Conservation (phyloP, 2,113 vertebrate species). For the Papio anubis region DNA sequence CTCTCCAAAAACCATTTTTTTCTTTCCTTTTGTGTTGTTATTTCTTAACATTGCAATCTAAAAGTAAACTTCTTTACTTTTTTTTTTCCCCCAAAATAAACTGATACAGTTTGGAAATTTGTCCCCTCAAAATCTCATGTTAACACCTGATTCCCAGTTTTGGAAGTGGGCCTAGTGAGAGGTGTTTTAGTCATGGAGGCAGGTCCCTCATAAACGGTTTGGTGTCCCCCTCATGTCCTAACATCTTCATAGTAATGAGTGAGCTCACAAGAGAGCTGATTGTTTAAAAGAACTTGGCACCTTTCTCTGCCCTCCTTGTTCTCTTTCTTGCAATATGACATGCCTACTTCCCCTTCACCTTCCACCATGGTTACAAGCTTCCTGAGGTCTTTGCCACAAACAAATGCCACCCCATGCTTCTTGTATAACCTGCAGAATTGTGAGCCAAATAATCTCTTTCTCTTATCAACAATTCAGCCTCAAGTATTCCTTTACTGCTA, state of each 20-base stretch:
- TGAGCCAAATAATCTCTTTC: not conserved
- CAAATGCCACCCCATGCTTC: not conserved
- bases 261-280: not conserved
- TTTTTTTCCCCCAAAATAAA: not conserved
- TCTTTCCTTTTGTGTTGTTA: not conserved
- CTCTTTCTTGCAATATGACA: not conserved
- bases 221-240: no score
- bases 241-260: not conserved
- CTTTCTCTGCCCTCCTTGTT: not conserved
- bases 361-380: not conserved
- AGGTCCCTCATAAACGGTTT: not conserved
- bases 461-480: not conserved
- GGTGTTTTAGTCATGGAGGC: not conserved
- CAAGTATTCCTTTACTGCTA: not conserved
- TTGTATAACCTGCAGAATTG: not conserved
- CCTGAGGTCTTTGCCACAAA: not conserved
- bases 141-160: not conserved
- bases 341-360: not conserved
- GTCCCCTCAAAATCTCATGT: not conserved
- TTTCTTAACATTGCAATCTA: not conserved
- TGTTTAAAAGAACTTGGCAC: not conserved
- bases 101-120: not conserved
- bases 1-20: not conserved
- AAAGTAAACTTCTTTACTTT: not conserved
- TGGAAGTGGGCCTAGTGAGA: not conserved